Conservation (phyloP, 2,113 vertebrate species). For the rabbit (Oryctolagus cuniculus) region mOryCun1.1 NC_091453.1:109076001-109076500, state of each 20-base stretch:
- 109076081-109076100: conserved; percentile 68
- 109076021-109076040: background rate
- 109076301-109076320: conserved; percentile 42
- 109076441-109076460: background rate
- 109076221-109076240: background rate
- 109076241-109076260: background rate
- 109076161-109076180: background rate
- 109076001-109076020: conserved; percentile 41
- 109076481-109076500: background rate
- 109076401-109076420: background rate
- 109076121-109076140: background rate
- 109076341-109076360: conserved; percentile 36
- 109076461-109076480: background rate
- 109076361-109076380: conserved; percentile 17
- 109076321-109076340: background rate
- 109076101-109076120: conserved; percentile 60
- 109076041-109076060: conserved; percentile 41
- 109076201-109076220: conserved; percentile 11
- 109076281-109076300: background rate
- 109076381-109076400: background rate
- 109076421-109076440: background rate
- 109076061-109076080: conserved; percentile 57
- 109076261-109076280: background rate
- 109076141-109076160: conserved; percentile 64
- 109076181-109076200: conserved; percentile 39